Evolutionary conservation across 2,113 vertebrate genomes (phyloP), one percentile per base, ranked within the genome.

Genomic region (Ramphastos sulfuratus): DNA sequence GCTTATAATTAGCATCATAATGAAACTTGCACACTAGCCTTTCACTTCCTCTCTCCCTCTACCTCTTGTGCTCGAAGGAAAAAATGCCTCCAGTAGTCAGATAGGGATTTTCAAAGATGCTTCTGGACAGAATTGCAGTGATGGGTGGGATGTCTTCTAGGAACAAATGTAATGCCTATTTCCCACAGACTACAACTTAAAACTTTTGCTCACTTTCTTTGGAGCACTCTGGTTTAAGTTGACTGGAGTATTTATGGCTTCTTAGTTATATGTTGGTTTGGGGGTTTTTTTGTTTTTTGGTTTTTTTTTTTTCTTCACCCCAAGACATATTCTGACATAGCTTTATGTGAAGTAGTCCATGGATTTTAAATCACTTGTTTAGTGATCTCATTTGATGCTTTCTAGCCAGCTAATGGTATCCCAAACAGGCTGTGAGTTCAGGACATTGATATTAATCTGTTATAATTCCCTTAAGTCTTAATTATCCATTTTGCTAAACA

Each of bases 241-340:
- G 77, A 27, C 44, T 11, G 17, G 1, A 9, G 2, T 6, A 31
- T 79, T 76, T 23, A 12, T 7, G 23, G 10, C 54, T 91, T 69
- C 55, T 44, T 37, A 65, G 25, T 21, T 50, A 12, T 1, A 12
- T 3, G 4, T 4, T 37, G n/a, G n/a, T n/a, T n/a, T n/a, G n/a
- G n/a, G n/a, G n/a, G n/a, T n/a, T n/a, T n/a, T n/a, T n/a, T n/a
- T n/a, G n/a, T n/a, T n/a, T n/a, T n/a, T n/a, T n/a, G n/a, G n/a
- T 0, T 4, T 7, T 0, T 9, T 72, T 5, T 8, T 0, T 10
- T 33, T 64, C 58, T 48, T 46, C n/a, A 69, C 10, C 27, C 20
- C 56, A 6, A 64, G 84, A 82, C 4, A 1, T 54, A 30, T 18
- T 61, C 70, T 31, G 35, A 46, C 4, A 1, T 12, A 48, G 64